These are phyloP conservation scores for Festucalex cinctus DNA, from an alignment of 2,113 vertebrate species.

Conservation along the genomic window DNA sequence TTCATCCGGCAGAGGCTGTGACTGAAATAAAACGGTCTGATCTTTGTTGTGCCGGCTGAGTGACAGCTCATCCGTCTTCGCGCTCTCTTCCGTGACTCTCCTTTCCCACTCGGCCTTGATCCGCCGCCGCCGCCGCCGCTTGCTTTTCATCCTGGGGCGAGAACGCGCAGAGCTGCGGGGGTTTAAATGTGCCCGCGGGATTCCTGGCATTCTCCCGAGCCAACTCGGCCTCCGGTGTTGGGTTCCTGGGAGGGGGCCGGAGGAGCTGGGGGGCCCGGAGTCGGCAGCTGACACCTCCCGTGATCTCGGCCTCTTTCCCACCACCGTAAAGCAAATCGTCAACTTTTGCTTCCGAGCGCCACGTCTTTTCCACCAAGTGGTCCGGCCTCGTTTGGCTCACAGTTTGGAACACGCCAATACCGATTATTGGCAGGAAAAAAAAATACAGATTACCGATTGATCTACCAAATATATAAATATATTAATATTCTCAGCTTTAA, in stretches of 20 bases:
- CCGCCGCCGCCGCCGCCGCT: conserved; percentile 40
- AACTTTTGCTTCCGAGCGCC: conserved; percentile 37
- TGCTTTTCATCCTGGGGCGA: conserved; percentile 65
- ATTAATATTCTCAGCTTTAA: no score
- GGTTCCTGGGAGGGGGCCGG: conserved; percentile 69
- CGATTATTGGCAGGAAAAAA: no score
- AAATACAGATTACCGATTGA: no score
- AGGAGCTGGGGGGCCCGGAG: conserved; percentile 51
- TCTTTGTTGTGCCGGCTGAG: conserved; percentile 64
- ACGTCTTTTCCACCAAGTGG: neutral
- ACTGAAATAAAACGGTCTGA: conserved; percentile 62
- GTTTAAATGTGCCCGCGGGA: conserved; percentile 66
- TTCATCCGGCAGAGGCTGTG: conserved; percentile 53
- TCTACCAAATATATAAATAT: no score
- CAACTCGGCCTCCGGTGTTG: conserved; percentile 62
- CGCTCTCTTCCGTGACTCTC: conserved; percentile 48
- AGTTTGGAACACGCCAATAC: no score
- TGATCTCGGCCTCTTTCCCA: conserved; percentile 67
- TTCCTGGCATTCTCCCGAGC: conserved; percentile 67
- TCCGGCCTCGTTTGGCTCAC: neutral
- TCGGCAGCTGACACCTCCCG: conserved; percentile 69
- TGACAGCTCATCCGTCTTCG: conserved; percentile 53
- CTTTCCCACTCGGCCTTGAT: conserved; percentile 58
- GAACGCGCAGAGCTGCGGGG: conserved; percentile 67
- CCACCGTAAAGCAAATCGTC: conserved; percentile 63